Evolutionary conservation across 2,888 invertebrate species (phyloP), one percentile per base, ranked within the genome.

Genomic region (Trisateles emortualis): DNA sequence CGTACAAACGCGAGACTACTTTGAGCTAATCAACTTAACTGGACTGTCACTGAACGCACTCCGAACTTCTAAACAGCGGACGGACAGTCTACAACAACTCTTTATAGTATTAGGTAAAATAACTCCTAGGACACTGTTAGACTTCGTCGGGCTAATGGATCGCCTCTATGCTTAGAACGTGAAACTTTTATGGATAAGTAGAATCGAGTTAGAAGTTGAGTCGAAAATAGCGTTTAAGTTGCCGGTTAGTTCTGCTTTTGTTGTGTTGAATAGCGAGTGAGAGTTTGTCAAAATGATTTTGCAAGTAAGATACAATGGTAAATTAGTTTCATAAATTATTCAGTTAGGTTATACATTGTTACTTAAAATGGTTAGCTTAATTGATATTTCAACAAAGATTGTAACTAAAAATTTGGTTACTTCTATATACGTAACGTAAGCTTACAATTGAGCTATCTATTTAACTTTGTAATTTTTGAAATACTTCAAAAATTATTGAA

Each of bases 61-160:
- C 75, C 69, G 74, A 86, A 88, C 88, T 87, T 84, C 78, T 69
- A 78, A 86, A 83, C 83, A 86, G 63, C 61, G 73, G 75, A 77
- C 74, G 81, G 68, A 56, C 77, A 76, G 79, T 81, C 70, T 73
- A 73, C 69, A 68, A 75, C 76, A 78, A 87, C 91, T 90, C 90
- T 91, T 90, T 90, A 92, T 85, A 87, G 86, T 79, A 88, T 90
- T 91, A 91, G 79, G 82, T 81, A 81, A 81, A 85, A 88, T 86
- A 88, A 84, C 84, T 84, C 80, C 79, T 76, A 81, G 81, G 82
- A 87, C 88, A 85, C 73, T 83, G 88, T 81, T 82, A 81, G 86
- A 87, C 88, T 88, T 85, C 77, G 62, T 69, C 61, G 61, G 64
- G 77, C 88, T 91, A 92, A 92, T 91, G 92, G 91, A 89, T 86